Evolutionary conservation across 2,888 invertebrate species (phyloP).

Genomic region (Polydrusus tereticollis): DNA sequence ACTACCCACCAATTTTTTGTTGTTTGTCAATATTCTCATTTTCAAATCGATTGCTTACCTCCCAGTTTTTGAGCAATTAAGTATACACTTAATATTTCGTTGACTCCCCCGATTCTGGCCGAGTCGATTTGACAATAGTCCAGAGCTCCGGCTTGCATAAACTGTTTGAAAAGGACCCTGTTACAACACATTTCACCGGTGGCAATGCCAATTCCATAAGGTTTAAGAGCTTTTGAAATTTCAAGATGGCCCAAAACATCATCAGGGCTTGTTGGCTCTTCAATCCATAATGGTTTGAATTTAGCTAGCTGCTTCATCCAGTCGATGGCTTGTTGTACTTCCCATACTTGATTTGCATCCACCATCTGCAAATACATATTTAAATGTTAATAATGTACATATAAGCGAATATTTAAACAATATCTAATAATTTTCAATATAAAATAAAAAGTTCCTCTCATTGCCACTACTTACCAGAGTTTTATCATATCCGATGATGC

Average conservation of each 20-base stretch:
- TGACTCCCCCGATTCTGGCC: constrained; percentile 88
- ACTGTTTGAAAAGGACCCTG: constrained; percentile 92
- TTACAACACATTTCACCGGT: constrained; percentile 95
- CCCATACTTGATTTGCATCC: constrained; percentile 93
- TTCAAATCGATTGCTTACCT: constrained; percentile 70
- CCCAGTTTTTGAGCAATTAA: constrained; percentile 89
- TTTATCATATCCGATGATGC: constrained; percentile 81
- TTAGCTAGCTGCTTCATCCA: constrained; percentile 86
- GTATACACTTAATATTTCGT: constrained; percentile 89
- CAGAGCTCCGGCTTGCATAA: constrained; percentile 83
- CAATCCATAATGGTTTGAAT: constrained; percentile 88
- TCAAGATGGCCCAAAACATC: constrained; percentile 88
- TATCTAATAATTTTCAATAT: too few relatives aligned
- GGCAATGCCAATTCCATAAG: constrained; percentile 86
- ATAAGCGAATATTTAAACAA: too few relatives aligned
- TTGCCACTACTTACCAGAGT: constrained; percentile 74
- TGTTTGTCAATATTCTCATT: neutral
- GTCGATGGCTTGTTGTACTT: constrained; percentile 84
- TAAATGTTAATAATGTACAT: too few relatives aligned
- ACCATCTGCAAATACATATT: constrained; percentile 76
- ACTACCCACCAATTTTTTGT: too few relatives aligned
- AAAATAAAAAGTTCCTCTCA: too few relatives aligned
- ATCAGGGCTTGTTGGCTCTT: constrained; percentile 94
- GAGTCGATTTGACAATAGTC: constrained; percentile 93
- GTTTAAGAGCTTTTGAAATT: constrained; percentile 81